Evolutionary conservation across 2,797 vertebrate genomes (phyloP), one percentile per base, ranked within the genome.

Genomic region (Phataginus tetradactyla): DNA sequence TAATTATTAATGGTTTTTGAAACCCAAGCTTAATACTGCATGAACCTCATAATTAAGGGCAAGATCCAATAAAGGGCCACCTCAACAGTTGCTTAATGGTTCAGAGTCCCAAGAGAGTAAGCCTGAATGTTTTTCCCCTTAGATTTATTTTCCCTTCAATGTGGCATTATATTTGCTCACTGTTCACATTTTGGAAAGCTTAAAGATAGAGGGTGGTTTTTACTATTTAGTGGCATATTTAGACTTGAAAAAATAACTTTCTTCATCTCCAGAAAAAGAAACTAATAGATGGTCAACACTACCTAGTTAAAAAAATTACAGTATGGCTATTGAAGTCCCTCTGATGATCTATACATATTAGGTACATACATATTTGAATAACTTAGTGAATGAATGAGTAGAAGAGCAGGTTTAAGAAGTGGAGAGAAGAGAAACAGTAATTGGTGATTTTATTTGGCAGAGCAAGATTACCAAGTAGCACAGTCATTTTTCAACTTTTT

Each of bases 1-100:
- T 95, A 98, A 97, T 98, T 95, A 98, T 97, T 98, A 97, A 97
- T 92, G 84, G 64, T 94, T 97, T 97, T 89, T 95, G 94, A 97
- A 96, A 96, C 37, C 64, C 72, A 92, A 83, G 63, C 81, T 92
- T 71, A 88, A 97, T 92, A 94, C 86, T 63, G 42, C 78, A 68
- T 49, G 90, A 84, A 87, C 93, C 88, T 96, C 75, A 61, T 96
- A 95, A 93, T 96, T 95, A 97, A 97, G 96, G 79, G 91, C 95
- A 95, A 96, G 74, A 95, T 79, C 74, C 86, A 96, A 71, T 95
- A 86, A 90, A 94, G 59, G 79, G 86, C 87, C 59, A 74, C 63
- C 78, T 97, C 20, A 21, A 25, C 32, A 55, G 25, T 91, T 96
- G 68, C 93, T 95, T 94, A 85, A 95, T 94, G 94, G 89, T 94